Base-by-base conservation (phyloP, 2,797 vertebrate genomes). In the Falco berigora region DNA sequence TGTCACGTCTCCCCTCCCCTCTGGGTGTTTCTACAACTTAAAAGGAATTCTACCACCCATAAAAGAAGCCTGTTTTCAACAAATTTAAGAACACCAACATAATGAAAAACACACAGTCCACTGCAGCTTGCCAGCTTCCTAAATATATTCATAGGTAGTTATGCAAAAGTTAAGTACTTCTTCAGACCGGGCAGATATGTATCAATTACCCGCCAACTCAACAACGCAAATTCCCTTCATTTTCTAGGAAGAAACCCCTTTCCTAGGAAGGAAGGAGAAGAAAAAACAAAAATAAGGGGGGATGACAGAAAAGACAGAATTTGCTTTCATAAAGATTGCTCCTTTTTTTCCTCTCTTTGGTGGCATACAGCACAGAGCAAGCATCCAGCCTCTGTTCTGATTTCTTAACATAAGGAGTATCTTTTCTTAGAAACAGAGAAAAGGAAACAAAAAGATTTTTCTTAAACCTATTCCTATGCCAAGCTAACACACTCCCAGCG, bases 101-200 rank as follows among this genome's bases (percentile, higher is more conserved):
- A 96, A 94, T 77, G 71, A 94, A 94, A 95, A 94, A 44, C 94
- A 94, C 44, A 59, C 40, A 14, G 52, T 21, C 30, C 63, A 40
- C 30, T 76, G 44, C 80, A 89, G 86, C 67, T 49, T 82, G 86
- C 90, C 93, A 77, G 63, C 44, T 77, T 84, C 86, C 77, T 79
- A 64, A 68, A 86, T 59, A 19, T n/a, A 79, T 59, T 74, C 71
- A 8, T 32, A 91, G 66, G 82, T 66, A 92, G 92, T 79, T 88
- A 77, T 58, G 83, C n/a, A 93, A 86, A 96, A 95, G 49, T 78
- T 87, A 96, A 94, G 72, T 53, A 92, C 23, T 95, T 95, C 83
- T 95, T 95, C 96, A 97, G 90, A 81, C 30, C 0, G 1, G 53
- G n/a, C 78, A 95, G 72, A 75, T 66, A 80, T 2, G 17, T 80